Percentiles rank a stretch among this genome's conserved stretches.
These are phyloP conservation scores for Germaria angustata DNA, from an alignment of 2,888 invertebrate genomes.

Conservation along the genomic window DNA sequence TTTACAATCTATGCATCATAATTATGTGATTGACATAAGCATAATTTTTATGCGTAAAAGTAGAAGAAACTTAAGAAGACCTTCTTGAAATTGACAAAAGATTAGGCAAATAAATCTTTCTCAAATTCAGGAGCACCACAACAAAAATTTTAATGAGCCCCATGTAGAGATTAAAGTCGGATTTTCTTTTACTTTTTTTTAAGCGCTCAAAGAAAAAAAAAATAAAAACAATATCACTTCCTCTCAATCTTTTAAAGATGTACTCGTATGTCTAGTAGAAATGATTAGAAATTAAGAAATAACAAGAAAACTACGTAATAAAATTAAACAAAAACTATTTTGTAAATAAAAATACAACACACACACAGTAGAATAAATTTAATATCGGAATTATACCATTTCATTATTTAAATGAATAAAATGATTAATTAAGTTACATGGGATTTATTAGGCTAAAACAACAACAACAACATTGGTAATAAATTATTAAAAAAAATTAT, in stretches of 20 bases:
- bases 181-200: conserved; percentile 40
- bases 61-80: not conserved
- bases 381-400: not conserved
- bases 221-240: not conserved
- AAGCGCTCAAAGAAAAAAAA: not conserved
- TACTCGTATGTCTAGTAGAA: not conserved
- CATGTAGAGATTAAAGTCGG: conserved; percentile 58
- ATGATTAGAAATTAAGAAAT: not conserved
- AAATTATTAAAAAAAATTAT: conserved; percentile 10
- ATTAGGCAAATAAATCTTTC: conserved; percentile 48
- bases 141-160: conserved; percentile 59
- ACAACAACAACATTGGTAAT: not conserved
- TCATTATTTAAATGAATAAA: not conserved
- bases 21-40: not conserved
- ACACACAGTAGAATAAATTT: conserved; percentile 4
- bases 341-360: conserved; percentile 27
- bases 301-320: not conserved
- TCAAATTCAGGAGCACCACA: conserved; percentile 42
- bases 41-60: conserved; percentile 21
- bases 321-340: conserved; percentile 4
- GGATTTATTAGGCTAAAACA: conserved; percentile 26
- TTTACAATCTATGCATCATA: conserved; percentile 41
- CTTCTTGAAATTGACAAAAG: conserved; percentile 59
- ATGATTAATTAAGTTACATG: conserved; percentile 29
- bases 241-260: not conserved